A percentile compares a stretch with the other conserved stretches of the same genome.
These are phyloP conservation scores for Blennius ocellaris DNA, from an alignment of 2,113 vertebrate genomes.

Conservation along the genomic window DNA sequence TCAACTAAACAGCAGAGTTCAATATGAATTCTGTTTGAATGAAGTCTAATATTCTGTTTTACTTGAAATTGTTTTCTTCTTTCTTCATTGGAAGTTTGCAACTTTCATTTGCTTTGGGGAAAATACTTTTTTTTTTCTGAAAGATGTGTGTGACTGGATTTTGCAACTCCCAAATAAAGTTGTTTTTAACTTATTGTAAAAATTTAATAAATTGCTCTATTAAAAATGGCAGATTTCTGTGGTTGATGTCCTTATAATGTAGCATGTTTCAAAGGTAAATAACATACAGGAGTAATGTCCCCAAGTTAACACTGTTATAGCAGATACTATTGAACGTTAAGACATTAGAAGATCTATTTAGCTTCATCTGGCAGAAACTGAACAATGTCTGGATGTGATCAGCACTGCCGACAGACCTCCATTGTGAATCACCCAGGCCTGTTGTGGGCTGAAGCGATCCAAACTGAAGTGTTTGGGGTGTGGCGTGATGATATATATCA, in stretches of 20 bases:
- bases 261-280: too few relatives aligned
- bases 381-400: slow-evolving; percentile 27
- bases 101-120: slow-evolving; percentile 45
- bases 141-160: slow-evolving; percentile 68
- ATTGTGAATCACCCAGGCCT: slow-evolving; percentile 37
- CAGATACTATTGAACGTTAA: background rate
- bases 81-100: slow-evolving; percentile 13
- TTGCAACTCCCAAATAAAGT: slow-evolving; percentile 63
- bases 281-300: too few relatives aligned
- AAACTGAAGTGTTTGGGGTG: slow-evolving; percentile 16
- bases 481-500: slow-evolving; percentile 46
- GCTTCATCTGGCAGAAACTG: slow-evolving; percentile 1
- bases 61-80: slow-evolving; percentile 62
- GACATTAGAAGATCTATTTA: background rate
- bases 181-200: slow-evolving; percentile 86
- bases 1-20: slow-evolving; percentile 27
- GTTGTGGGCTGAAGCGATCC: background rate
- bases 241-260: background rate
- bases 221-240: background rate
- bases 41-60: slow-evolving; percentile 60
- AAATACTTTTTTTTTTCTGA: slow-evolving; percentile 51
- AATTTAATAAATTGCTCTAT: slow-evolving; percentile 70
- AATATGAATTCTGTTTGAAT: slow-evolving; percentile 57
- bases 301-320: too few relatives aligned
- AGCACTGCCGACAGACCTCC: background rate